A percentile compares a stretch with the other conserved stretches of the same genome.
Conservation (phyloP, 2,113 vertebrate species). For the Panthera leo region DNA sequence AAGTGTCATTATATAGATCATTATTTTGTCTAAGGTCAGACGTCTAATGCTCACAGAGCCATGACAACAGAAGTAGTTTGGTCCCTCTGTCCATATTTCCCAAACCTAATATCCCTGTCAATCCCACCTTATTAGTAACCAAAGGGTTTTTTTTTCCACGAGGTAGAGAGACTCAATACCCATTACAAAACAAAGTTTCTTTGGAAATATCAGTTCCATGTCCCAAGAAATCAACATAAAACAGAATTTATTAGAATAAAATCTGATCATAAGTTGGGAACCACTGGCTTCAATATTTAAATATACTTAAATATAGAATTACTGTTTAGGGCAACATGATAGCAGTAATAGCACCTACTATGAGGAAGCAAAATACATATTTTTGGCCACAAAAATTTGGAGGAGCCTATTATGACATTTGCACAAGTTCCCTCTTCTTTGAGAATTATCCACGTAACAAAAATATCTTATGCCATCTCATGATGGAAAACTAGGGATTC, state of each 20-base stretch:
- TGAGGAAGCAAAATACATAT: constrained; percentile 25
- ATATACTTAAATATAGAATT: constrained; percentile 49
- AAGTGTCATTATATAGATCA: not conserved
- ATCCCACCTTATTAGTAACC: not conserved
- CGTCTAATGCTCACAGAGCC: not conserved
- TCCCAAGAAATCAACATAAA: constrained; percentile 39
- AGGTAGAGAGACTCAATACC: not conserved
- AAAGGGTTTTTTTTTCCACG: not conserved
- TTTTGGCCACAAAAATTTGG: constrained; percentile 61
- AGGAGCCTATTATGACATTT: constrained; percentile 61
- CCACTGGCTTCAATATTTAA: constrained; percentile 19
- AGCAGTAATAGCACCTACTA: constrained; percentile 26
- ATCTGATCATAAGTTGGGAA: not conserved
- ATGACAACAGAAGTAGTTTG: not conserved
- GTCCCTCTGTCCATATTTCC: not conserved
- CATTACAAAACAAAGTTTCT: not conserved
- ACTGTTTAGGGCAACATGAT: not conserved
- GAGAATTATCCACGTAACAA: constrained; percentile 53
- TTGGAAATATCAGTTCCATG: not conserved
- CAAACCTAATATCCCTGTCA: too few species aligned
- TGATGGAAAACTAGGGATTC: constrained; percentile 56
- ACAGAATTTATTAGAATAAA: not conserved
- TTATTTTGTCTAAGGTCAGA: not conserved
- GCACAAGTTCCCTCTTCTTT: constrained; percentile 67
- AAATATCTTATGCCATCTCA: not conserved